A percentile compares a stretch with the other conserved stretches of the same genome.
These are phyloP conservation scores for Pantherophis alleghaniensis DNA, from an alignment of 2,797 vertebrate genomes.

Conservation along the genomic window DNA sequence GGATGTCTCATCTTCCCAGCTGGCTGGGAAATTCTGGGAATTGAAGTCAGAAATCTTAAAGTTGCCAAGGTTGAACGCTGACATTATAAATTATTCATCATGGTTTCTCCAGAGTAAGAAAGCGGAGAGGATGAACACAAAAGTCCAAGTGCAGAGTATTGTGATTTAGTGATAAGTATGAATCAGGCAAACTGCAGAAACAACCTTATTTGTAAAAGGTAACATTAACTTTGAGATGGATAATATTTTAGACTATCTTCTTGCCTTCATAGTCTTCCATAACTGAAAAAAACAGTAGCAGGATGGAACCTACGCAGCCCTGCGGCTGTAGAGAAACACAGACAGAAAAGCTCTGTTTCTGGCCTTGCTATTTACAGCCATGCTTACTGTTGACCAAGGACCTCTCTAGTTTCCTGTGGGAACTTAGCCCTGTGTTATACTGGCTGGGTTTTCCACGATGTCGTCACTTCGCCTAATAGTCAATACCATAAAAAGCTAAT, in stretches of 20 bases:
- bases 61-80: background rate
- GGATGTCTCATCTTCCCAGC: background rate
- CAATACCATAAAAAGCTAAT: background rate
- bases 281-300: background rate
- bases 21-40: background rate
- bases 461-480: background rate
- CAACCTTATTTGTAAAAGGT: background rate
- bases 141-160: background rate
- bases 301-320: background rate
- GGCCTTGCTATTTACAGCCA: background rate
- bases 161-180: background rate
- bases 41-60: background rate
- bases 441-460: background rate
- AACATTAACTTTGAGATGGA: background rate
- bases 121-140: background rate
- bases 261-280: background rate
- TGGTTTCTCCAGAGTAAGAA: background rate
- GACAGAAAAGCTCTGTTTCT: background rate
- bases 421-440: constrained; percentile 2
- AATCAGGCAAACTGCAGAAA: background rate
- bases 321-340: background rate
- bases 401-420: constrained; percentile 16
- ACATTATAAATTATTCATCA: background rate
- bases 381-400: background rate
- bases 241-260: background rate